Conservation (phyloP, 2,113 vertebrate genomes). For the Aplodontia rufa region DNA sequence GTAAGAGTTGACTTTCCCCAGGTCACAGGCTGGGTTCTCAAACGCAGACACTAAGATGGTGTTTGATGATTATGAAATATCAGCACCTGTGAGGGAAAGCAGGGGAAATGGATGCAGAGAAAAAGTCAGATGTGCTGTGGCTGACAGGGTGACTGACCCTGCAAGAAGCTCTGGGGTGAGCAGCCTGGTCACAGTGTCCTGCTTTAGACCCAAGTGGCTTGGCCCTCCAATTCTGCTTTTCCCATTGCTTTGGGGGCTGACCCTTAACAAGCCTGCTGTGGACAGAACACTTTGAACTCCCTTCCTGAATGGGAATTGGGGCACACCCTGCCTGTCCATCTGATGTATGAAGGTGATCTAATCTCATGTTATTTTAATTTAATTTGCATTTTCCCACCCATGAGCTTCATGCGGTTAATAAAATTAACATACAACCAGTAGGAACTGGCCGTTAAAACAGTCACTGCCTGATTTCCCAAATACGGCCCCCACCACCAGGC, state of each 20-base stretch:
- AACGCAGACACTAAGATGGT: not conserved
- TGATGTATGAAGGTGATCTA: not conserved
- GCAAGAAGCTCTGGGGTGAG: fast-evolving
- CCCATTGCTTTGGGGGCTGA: not conserved
- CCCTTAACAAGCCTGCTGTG: fast-evolving
- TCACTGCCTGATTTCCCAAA: not conserved
- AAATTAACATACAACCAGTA: not conserved
- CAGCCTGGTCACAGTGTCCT: no score
- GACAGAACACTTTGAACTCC: not conserved
- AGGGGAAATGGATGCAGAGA: not conserved
- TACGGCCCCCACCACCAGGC: not conserved
- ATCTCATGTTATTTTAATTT: not conserved
- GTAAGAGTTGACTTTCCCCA: not conserved
- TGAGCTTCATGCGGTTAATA: not conserved
- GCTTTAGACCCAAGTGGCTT: not conserved
- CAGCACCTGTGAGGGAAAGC: not conserved
- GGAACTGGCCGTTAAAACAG: not conserved
- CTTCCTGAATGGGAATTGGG: not conserved
- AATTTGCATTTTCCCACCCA: not conserved
- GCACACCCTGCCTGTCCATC: not conserved
- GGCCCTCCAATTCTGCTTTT: no score
- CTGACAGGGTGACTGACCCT: no score
- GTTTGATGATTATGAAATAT: not conserved
- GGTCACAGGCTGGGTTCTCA: not conserved
- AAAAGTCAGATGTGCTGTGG: not conserved